Conservation (phyloP, 1,140 invertebrate genomes). For the Pseudomyrmex sp. region DNA sequence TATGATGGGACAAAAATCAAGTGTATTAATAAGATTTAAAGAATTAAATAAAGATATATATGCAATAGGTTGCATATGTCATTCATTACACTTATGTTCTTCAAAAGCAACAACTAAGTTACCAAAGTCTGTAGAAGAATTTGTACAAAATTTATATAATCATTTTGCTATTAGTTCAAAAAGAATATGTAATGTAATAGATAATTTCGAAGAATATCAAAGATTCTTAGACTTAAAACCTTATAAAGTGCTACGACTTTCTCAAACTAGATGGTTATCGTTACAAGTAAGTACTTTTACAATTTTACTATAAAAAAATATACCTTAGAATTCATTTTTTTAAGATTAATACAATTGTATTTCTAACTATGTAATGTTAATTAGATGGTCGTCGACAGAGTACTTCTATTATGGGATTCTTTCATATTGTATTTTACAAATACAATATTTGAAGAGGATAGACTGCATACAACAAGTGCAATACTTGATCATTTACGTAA, state of each 20-base stretch:
- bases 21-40: not conserved
- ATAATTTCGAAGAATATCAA: not conserved
- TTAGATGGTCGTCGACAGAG: no score
- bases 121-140: conserved; percentile 6
- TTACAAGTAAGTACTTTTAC: no score
- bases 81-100: conserved; percentile 8
- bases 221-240: no score
- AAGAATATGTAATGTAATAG: no score
- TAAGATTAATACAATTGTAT: no score
- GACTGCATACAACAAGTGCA: not conserved
- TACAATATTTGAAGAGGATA: not conserved
- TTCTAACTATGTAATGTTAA: no score
- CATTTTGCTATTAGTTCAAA: not conserved
- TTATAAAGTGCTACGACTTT: no score
- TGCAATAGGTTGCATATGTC: not conserved
- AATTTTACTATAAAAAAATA: no score
- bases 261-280: no score
- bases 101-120: conserved; percentile 3
- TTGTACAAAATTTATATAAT: not conserved
- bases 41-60: conserved; percentile 1
- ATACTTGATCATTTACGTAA: not conserved
- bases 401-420: not conserved
- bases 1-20: conserved; percentile 4
- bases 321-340: no score
- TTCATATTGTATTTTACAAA: not conserved